phyloP scores from a whole-genome alignment of 1,140 invertebrate species.

The Melipona quadrifasciata region DNA sequence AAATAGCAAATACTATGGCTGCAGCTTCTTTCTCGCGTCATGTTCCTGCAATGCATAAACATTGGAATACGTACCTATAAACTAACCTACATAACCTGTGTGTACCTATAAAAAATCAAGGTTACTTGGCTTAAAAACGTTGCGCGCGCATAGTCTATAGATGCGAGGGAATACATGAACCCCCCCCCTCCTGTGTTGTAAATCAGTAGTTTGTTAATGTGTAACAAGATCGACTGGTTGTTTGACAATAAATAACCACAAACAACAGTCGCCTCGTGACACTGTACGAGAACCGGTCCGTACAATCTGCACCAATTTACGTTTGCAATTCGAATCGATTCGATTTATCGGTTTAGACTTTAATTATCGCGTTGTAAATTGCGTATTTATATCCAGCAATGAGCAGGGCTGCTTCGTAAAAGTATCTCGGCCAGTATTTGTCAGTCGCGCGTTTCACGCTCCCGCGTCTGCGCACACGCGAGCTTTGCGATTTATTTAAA shows the following conservation, averaged over 20 bases:
- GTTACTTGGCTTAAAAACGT: background rate
- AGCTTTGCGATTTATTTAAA: background rate
- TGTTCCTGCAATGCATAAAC: background rate
- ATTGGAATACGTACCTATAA: background rate
- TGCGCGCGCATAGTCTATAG: background rate
- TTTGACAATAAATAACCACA: constrained; percentile 18
- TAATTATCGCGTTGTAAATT: constrained; percentile 24
- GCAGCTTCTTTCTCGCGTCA: background rate
- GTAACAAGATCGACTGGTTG: background rate
- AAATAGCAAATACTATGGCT: no score
- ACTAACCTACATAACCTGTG: no score
- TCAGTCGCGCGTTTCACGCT: background rate
- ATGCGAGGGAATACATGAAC: no score
- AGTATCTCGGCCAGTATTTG: background rate
- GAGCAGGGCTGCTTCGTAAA: background rate
- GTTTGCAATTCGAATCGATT: constrained; percentile 1
- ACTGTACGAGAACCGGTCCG: background rate
- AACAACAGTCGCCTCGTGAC: background rate
- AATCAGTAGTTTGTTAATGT: constrained; percentile 9
- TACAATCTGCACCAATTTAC: constrained; percentile 7
- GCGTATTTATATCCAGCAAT: constrained; percentile 12
- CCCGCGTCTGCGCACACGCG: no score
- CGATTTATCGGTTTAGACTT: constrained; percentile 12
- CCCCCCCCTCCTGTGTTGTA: background rate
- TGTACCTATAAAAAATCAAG: no score